Base-by-base conservation (phyloP, 2,113 vertebrate species). In the Cryptotis parvus region DNA sequence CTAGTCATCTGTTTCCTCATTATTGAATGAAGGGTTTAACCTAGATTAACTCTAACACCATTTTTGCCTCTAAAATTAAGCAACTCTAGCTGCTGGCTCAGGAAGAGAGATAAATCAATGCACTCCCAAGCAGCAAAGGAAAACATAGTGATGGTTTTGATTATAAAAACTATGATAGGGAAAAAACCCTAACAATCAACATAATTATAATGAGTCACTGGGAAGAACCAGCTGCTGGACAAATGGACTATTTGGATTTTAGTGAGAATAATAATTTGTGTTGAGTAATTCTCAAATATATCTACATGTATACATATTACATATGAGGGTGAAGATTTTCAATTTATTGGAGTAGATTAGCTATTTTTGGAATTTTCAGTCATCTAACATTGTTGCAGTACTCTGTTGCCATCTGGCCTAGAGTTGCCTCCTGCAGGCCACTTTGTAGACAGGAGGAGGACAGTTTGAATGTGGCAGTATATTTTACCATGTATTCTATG, bases 11-110 rank as follows among this genome's bases (percentile, higher is more conserved):
- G 0, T 90, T 94, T 86, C 24, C 65, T 94, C 66, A 84, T 91
- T 96, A 95, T 85, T 84, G 94, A 94, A 85, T 66, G 70, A 77
- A 88, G 18, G 8, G 37, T 52, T 95, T 92, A 96, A 85, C 70
- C 65, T 90, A 92, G 65, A 90, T 94, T 31, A 87, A 81, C 39
- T 65, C 55, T 65, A 87, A 91, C 45, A 79, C 81, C 27, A 8
- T 78, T 95, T 92, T 43, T 49, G 75, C 55, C 65, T 94, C 74
- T 91, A 75, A 93, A 89, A 94, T 92, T 78, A 94, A 94, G 78
- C 43, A 87, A 45, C 76, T 91, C 24, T 92, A 87, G 89, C n/a
- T 94, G 84, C 94, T 94, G 74, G 78, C 74, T 95, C 81, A 92
- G 87, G 74, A 85, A 78, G 24, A 87, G 87, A 72, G 79, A 69